Conservation (phyloP, 2,797 vertebrate genomes). For the Vireo griseus region DNA sequence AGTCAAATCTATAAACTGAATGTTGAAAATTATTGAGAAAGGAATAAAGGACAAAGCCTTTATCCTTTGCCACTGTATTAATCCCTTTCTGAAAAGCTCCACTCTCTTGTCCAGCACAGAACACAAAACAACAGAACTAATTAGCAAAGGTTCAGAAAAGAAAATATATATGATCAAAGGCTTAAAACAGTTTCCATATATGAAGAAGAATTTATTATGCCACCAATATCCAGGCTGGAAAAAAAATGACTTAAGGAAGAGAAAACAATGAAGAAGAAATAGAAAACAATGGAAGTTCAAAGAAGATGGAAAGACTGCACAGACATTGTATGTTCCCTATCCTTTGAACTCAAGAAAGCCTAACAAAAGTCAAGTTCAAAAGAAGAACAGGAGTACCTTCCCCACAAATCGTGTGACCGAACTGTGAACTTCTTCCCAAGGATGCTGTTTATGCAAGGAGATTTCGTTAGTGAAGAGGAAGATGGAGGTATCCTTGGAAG, state of each 20-base stretch:
- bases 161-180: background rate
- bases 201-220: background rate
- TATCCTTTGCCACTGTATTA: background rate
- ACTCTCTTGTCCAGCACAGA: background rate
- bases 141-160: background rate
- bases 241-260: background rate
- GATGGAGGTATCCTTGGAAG: background rate
- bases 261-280: too few species aligned
- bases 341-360: background rate
- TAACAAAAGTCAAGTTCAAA: background rate
- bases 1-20: background rate
- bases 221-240: background rate
- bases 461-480: background rate
- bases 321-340: background rate
- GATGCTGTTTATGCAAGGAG: background rate
- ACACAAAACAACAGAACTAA: background rate
- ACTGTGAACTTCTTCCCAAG: background rate
- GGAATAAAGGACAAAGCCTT: background rate
- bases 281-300: background rate
- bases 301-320: background rate
- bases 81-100: background rate
- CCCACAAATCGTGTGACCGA: background rate
- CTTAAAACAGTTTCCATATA: background rate
- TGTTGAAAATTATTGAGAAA: background rate
- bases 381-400: background rate